These are phyloP conservation scores for Conger conger DNA, from an alignment of 2,113 vertebrate genomes.

Conservation along the genomic window DNA sequence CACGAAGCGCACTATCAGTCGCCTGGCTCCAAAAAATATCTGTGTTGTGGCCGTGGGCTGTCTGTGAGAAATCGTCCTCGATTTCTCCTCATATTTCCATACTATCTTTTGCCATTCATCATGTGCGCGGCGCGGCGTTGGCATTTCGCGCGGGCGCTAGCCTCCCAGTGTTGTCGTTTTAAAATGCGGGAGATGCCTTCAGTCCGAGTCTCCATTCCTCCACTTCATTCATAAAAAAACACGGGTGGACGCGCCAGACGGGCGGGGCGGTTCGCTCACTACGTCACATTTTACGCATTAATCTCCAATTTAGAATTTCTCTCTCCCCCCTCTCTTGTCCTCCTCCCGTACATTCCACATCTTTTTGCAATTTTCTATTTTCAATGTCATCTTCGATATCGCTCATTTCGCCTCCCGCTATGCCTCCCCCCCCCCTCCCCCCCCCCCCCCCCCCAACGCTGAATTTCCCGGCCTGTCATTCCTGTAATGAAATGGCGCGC, in stretches of 20 bases:
- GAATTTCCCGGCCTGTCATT: conserved; percentile 5
- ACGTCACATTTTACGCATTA: conserved; percentile 26
- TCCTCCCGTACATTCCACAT: not conserved
- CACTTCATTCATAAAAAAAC: conserved; percentile 32
- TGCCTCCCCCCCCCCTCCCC: too few species aligned
- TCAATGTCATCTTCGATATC: conserved; percentile 11
- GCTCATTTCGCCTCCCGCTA: not conserved
- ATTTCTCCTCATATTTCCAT: not conserved
- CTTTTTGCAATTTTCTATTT: conserved; percentile 11
- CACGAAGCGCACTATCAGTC: too few species aligned
- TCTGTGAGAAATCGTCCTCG: not conserved
- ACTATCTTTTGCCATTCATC: not conserved
- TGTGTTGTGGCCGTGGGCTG: not conserved
- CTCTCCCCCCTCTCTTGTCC: not conserved
- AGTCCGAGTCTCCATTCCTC: not conserved
- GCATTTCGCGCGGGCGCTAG: not conserved
- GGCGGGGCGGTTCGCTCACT: conserved; percentile 1
- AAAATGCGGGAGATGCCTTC: conserved; percentile 21
- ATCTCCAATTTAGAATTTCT: conserved; percentile 15
- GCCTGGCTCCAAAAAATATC: not conserved
- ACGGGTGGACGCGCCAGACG: not conserved
- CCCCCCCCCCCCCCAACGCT: not conserved
- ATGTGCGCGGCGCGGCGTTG: not conserved
- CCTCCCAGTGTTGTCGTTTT: conserved; percentile 9
- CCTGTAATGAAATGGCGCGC: conserved; percentile 2